Evolutionary conservation across 2,797 vertebrate genomes (phyloP).

Genomic region (Pyrocephalus nanus): DNA sequence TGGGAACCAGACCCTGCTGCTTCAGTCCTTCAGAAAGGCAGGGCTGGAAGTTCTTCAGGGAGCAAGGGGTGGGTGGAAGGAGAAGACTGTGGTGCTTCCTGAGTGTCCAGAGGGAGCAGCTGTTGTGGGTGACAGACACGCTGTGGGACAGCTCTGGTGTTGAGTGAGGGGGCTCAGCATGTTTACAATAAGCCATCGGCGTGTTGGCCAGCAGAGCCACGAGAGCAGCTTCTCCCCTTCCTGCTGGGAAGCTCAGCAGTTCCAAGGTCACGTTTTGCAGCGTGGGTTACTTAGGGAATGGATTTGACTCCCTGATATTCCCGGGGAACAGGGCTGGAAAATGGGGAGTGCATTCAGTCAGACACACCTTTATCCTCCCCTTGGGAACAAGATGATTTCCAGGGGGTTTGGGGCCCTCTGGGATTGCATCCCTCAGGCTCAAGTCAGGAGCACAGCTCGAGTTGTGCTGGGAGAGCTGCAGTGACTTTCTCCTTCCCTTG

Average conservation of each 20-base stretch:
- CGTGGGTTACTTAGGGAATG: not conserved
- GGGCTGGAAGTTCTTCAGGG: not conserved
- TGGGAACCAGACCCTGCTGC: not conserved
- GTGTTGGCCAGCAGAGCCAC: not conserved
- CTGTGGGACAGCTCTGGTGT: not conserved
- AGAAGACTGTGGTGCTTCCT: not conserved
- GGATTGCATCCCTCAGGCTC: not conserved
- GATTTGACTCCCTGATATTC: not conserved
- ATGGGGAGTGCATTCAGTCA: not conserved
- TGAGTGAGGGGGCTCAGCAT: not conserved
- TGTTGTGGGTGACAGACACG: not conserved
- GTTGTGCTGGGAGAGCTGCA: not conserved
- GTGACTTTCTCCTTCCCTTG: not conserved
- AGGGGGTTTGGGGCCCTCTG: not conserved
- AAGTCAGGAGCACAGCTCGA: not conserved
- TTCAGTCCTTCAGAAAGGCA: not conserved
- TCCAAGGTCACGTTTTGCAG: not conserved
- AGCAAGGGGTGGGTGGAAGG: not conserved
- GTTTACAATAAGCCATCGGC: not conserved
- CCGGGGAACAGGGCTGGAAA: not conserved
- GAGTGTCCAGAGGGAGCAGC: not conserved
- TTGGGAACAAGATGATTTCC: not conserved
- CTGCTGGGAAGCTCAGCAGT: not conserved
- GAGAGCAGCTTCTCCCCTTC: not conserved
- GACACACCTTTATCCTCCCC: not conserved